Base-by-base conservation (phyloP, 2,113 vertebrate genomes). In the Calidris pugnax region DNA sequence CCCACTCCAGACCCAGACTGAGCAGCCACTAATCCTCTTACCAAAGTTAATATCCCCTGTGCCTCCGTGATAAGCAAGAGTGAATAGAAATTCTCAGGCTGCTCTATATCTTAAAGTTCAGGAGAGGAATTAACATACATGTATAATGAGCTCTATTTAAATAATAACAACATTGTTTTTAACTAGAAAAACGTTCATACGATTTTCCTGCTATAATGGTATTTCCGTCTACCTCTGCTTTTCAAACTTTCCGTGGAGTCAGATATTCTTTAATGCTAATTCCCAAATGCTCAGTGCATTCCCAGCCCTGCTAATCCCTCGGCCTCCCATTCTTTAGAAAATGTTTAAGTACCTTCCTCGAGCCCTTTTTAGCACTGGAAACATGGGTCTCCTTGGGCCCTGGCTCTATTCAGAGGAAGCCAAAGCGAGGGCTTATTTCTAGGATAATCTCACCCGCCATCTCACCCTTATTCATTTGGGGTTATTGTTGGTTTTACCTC, bases 1-100 rank as follows among this genome's bases (percentile, higher is more conserved):
- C 85, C 89, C 85, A 91, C 74, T 85, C 50, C 45, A 87, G 87
- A 96, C 85, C 62, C 39, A 84, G 94, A 87, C 74, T 39, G 50
- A 78, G 79, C 69, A 95, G 81, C 30, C 4, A 10, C 78, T 97
- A 96, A 97, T 96, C 95, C 96, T 94, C 93, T 97, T 96, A 96
- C 78, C 71, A 73, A 96, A 95, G 85, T 87, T 93, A 96, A 95
- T 96, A 96, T 91, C 62, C 95, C 32, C 87, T 95, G 95, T 82
- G 75, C 91, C 90, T 94, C 81, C n/a, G 80, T 2, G 91, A 96
- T 94, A 97, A 97, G 91, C 81, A 66, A 50, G 45, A 79, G 12
- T 89, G 94, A 96, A 95, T 69, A 94, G 93, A 91, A 96, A 91
- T 93, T 87, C 91, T 89, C 35, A 64, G 74, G 72, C 87, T 93